Percentiles rank a stretch among this genome's conserved stretches.
phyloP scores from a whole-genome alignment of 2,888 invertebrate genomes.

The Drosophila limbata region DNA sequence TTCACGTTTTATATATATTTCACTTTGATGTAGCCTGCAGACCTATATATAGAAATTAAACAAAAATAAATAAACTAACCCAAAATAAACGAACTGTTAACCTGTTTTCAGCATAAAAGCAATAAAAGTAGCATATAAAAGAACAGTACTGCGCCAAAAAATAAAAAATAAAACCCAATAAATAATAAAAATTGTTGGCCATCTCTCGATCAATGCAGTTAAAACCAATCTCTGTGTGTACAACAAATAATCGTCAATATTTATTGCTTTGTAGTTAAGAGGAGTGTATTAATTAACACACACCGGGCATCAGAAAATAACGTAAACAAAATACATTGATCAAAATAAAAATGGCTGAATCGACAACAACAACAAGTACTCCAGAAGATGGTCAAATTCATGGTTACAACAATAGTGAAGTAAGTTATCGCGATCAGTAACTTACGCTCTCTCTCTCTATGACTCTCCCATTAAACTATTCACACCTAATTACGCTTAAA shows the following conservation, averaged over 20 bases:
- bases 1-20: constrained; percentile 6
- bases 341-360: constrained; percentile 69
- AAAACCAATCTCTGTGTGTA: constrained; percentile 27
- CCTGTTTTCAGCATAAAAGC: constrained; percentile 29
- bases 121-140: constrained; percentile 3
- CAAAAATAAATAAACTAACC: constrained; percentile 5
- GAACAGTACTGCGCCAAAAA: constrained; percentile 43
- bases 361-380: constrained; percentile 56
- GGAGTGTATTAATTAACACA: constrained; percentile 69
- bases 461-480: constrained; percentile 3
- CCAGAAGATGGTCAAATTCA: constrained; percentile 81
- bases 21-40: background rate
- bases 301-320: constrained; percentile 30
- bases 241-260: constrained; percentile 31
- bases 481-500: background rate
- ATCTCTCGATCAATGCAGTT: constrained; percentile 63
- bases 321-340: constrained; percentile 43
- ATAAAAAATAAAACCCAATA: constrained; percentile 1
- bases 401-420: constrained; percentile 82
- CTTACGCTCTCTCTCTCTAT: background rate
- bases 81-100: constrained; percentile 19
- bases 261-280: constrained; percentile 57
- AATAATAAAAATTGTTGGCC: background rate
- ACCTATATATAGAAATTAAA: background rate
- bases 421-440: constrained; percentile 65